Conservation (phyloP, 2,888 invertebrate species). For the Laothoe populi region DNA sequence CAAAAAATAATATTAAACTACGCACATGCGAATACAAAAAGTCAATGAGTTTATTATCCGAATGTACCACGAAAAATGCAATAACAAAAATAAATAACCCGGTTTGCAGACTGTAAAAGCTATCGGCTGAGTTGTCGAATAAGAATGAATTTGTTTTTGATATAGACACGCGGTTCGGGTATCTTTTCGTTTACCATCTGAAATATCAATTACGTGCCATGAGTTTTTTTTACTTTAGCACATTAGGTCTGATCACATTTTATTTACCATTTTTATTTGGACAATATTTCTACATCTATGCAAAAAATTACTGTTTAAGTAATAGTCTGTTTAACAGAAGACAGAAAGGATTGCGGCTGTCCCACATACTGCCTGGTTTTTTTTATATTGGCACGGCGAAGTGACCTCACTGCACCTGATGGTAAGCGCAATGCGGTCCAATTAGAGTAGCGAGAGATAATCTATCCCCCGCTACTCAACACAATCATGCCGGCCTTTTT, state of each 20-base stretch:
- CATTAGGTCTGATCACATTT: background rate
- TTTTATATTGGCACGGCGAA: too few species aligned
- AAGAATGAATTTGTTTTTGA: constrained; percentile 11
- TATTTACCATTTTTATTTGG: background rate
- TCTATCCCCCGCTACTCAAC: too few species aligned
- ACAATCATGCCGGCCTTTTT: too few species aligned
- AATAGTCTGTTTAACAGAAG: too few species aligned
- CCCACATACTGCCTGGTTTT: too few species aligned
- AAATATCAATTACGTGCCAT: background rate
- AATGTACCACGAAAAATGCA: constrained; percentile 13
- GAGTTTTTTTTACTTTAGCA: background rate
- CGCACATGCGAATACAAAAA: constrained; percentile 1
- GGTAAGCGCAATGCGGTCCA: too few species aligned
- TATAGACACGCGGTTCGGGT: background rate
- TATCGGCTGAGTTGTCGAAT: constrained; percentile 8
- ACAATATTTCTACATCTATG: background rate
- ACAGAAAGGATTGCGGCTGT: too few species aligned
- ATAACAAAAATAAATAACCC: constrained; percentile 14
- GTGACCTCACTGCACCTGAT: too few species aligned
- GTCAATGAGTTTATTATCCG: background rate
- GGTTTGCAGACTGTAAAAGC: constrained; percentile 1
- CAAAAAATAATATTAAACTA: background rate
- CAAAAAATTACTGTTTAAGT: too few species aligned
- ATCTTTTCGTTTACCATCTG: constrained; percentile 5
- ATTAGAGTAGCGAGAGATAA: too few species aligned